Evolutionary conservation across 2,797 vertebrate species (phyloP).

Genomic region (Cuniculus paca): DNA sequence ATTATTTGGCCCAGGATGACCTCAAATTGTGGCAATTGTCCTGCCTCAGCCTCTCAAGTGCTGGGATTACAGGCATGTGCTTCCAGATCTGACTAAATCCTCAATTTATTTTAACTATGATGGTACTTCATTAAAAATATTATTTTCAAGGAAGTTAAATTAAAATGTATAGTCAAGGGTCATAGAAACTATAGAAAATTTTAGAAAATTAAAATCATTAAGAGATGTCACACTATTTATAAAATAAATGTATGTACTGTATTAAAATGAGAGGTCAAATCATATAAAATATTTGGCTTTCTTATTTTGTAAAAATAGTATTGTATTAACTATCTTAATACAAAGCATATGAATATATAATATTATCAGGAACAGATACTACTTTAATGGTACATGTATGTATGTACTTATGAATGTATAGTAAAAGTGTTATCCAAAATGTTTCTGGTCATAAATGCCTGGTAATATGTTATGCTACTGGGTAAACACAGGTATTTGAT

Average conservation of each 20-base stretch:
- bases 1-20: too few relatives aligned
- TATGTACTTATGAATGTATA: neutral
- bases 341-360: neutral
- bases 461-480: neutral
- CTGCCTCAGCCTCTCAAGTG: neutral
- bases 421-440: neutral
- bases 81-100: neutral
- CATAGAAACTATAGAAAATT: conserved; percentile 1
- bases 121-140: neutral
- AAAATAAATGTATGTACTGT: neutral
- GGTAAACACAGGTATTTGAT: neutral
- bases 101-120: neutral
- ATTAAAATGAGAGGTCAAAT: neutral
- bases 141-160: conserved; percentile 11
- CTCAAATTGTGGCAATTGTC: too few relatives aligned
- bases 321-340: neutral
- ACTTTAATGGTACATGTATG: neutral
- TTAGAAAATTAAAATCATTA: conserved; percentile 11
- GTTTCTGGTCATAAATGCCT: neutral
- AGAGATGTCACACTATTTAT: neutral
- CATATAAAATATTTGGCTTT: neutral
- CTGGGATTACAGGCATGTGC: neutral
- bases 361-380: neutral
- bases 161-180: neutral
- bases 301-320: neutral